Evolutionary conservation across 1,140 invertebrate species (phyloP).

Genomic region (Wasmannia auropunctata): DNA sequence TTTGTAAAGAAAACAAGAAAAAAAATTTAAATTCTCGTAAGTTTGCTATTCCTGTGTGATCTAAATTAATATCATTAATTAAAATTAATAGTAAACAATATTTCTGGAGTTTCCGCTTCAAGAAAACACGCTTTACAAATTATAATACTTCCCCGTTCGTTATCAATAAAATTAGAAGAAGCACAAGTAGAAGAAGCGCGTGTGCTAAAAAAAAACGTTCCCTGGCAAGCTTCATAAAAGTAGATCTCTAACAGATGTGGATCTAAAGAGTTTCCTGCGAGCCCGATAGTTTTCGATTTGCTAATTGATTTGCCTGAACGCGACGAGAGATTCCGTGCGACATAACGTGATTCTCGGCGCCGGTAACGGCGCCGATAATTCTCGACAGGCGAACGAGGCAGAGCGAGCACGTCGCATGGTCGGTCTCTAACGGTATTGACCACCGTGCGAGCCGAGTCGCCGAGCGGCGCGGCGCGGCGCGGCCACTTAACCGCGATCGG

Average conservation of each 20-base stretch:
- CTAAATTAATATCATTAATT: not conserved
- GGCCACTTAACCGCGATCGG: slow-evolving; percentile 80
- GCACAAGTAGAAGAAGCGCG: not conserved
- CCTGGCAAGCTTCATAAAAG: not conserved
- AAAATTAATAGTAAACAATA: not conserved
- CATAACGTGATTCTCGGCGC: slow-evolving; percentile 41
- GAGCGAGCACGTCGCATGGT: slow-evolving; percentile 31
- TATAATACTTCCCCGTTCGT: not conserved
- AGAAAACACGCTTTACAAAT: not conserved
- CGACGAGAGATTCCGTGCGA: not conserved
- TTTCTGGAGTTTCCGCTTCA: not conserved
- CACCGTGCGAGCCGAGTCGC: slow-evolving; percentile 56
- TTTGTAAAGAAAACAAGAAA: not conserved
- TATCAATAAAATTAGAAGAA: not conserved
- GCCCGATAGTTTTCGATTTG: slow-evolving; percentile 3
- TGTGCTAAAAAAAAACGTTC: not conserved
- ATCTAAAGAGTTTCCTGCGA: not conserved
- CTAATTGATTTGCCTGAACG: not conserved
- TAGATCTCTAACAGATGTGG: not conserved
- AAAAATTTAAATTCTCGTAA: not conserved
- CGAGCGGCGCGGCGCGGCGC: slow-evolving; percentile 58
- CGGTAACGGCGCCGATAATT: slow-evolving; percentile 53
- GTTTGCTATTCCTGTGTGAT: not conserved
- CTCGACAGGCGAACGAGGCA: slow-evolving; percentile 47
- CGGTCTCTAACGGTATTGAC: slow-evolving; percentile 78